Percentiles rank a stretch among this genome's conserved stretches.
Evolutionary conservation across 2,888 invertebrate genomes (phyloP).

Genomic region (Escarpia spicata): DNA sequence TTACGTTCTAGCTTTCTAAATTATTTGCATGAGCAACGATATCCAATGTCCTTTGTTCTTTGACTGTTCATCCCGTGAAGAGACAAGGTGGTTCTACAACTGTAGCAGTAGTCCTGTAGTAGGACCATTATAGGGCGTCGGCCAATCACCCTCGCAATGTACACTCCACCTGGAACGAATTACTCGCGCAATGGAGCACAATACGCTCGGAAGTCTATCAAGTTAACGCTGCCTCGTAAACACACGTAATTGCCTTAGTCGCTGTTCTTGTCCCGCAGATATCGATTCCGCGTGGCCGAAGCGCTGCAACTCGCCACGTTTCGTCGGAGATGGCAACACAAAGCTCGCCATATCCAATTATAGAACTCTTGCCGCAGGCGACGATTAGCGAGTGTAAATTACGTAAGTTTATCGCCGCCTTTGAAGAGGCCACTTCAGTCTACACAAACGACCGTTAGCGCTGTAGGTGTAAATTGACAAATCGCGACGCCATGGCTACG

Average conservation of each 20-base stretch:
- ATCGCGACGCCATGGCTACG: slow-evolving; percentile 1
- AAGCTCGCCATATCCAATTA: slow-evolving; percentile 6
- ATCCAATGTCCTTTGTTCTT: neutral
- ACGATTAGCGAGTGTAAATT: neutral
- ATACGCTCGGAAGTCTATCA: slow-evolving; percentile 6
- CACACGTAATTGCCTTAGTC: neutral
- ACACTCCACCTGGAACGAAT: neutral
- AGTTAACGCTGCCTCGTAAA: slow-evolving; percentile 6
- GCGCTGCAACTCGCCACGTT: neutral
- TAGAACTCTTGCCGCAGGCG: neutral
- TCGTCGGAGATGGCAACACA: neutral
- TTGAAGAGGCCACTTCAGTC: neutral
- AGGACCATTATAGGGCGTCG: neutral
- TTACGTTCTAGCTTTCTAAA: neutral
- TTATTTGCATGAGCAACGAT: neutral
- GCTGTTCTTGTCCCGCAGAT: neutral
- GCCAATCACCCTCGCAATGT: neutral
- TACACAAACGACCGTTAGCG: neutral
- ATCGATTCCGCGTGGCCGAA: neutral
- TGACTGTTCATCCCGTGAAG: neutral
- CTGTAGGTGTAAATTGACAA: neutral
- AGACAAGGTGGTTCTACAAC: neutral
- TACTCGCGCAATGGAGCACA: neutral
- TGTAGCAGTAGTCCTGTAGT: neutral
- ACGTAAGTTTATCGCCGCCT: neutral